Base-by-base conservation (phyloP, 1,140 invertebrate genomes). In the Aphis craccivora region DNA sequence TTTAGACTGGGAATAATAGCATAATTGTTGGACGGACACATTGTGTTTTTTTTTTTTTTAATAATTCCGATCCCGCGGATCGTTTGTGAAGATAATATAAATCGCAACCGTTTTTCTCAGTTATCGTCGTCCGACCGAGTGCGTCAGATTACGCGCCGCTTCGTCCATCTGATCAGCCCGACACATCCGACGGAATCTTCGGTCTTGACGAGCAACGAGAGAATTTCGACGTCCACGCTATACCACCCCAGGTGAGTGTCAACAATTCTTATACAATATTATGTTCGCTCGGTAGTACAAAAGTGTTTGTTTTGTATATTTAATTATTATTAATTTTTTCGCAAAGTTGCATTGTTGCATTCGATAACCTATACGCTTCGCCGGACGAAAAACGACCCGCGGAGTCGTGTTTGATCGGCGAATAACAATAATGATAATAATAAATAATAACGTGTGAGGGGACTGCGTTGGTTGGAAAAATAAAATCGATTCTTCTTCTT, bases 401-500 rank as follows among this genome's bases (percentile, higher is more conserved):
- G 9, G 30, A 67, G 11, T 67, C 23, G 40, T 14, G 8, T 11
- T 43, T 3, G 11, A 30, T 43, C 35, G 83, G 37, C 40, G 23
- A 84, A 84, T 84, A 40, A 84, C 40, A 84, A 40, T 84, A 43
- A 86, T 86, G 11, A 86, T 86, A 45, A 86, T 86, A 86, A 67
- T 84, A 84, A 83, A 84, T 84, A 83, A 81, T 37, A 37, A 84
- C 81, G 81, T 25, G 37, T 37, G 22, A 23, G 87, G 87, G 87
- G n/a, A 37, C 87, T 67, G 3, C 30, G 60, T 67, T 67, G 48
- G 48, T 40, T 25, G 9, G 87, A 37, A 89, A 89, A 89, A 48
- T n/a, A 53, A 89, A 53, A 89, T 89, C 87, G 87, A 89, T 89
- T 89, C n/a, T 55, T 89, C 23, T 89, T 89, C 35, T 89, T 89